Evolutionary conservation across 2,888 invertebrate genomes (phyloP), one percentile per base, ranked within the genome.

Genomic region (Blastobasis adustella): DNA sequence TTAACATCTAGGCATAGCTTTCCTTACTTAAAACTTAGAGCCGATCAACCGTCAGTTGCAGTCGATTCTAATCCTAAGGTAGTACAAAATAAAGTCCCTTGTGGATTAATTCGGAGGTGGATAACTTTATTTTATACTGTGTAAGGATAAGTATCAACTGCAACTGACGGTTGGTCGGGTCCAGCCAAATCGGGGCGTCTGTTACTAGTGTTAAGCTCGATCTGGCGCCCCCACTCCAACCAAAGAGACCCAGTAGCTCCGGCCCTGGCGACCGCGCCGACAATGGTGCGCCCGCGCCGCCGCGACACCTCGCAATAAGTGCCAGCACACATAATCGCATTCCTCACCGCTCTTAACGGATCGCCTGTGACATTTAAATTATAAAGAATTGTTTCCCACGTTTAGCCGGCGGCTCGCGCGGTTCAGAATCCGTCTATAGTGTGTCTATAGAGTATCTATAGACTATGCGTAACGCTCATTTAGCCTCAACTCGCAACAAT

Each of bases 311-410:
- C 4, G 51, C 23, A 53, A 60, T 69, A 68, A 67, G 62, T 58
- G 55, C 57, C 47, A 53, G 45, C 6, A 51, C 47, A 51, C 56
- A 62, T 60, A 56, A 61, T 49, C 54, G 60, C 71, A 78, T 79
- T 76, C 72, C 66, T 52, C 51, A 43, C 62, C 65, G 60, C 57
- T 59, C 69, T 66, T 68, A 69, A 69, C 73, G 66, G 75, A 70
- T 67, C 59, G 60, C 64, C 23, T 67, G 69, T 73, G 77, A 80
- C 75, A 81, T 79, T 82, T 81, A 82, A 83, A 82, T 76, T 78
- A 74, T 67, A 61, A 58, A 60, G 69, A 71, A 80, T 78, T 76
- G 79, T 79, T 81, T 84, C 83, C 76, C 84, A 84, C 83, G 82
- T 74, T 63, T 66, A 46, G 6, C 38, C 8, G 37, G 41, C 23